A percentile compares a stretch with the other conserved stretches of the same genome.
These are phyloP conservation scores for Toxotes chatareus DNA, from an alignment of 2,113 vertebrate genomes.

Conservation along the genomic window DNA sequence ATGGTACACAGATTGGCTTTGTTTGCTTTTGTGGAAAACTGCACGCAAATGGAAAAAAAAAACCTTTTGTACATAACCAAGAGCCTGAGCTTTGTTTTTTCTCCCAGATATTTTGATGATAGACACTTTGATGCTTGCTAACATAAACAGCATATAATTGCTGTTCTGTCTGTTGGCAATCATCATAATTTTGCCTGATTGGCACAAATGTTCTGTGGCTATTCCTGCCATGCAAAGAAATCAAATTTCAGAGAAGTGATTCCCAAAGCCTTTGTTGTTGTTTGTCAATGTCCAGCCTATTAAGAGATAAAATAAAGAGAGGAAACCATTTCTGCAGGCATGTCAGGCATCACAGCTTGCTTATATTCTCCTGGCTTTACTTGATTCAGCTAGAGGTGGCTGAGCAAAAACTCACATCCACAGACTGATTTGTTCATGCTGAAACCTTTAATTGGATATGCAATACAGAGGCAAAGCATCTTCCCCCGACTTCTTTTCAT, in stretches of 20 bases:
- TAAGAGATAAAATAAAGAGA: constrained; percentile 8
- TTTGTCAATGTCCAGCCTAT: neutral
- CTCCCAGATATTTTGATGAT: constrained; percentile 14
- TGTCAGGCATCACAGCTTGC: neutral
- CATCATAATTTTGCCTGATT: constrained; percentile 19
- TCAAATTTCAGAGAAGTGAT: neutral
- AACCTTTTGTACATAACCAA: neutral
- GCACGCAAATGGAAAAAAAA: neutral
- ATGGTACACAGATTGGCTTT: neutral
- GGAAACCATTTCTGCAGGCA: neutral
- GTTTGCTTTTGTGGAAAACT: neutral
- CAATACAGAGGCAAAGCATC: neutral
- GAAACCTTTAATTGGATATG: constrained; percentile 23
- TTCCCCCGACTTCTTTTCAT: neutral
- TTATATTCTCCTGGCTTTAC: neutral
- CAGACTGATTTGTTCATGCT: constrained; percentile 9
- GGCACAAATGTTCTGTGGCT: constrained; percentile 37
- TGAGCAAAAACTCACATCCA: neutral
- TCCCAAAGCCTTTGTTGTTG: neutral
- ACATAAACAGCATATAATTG: constrained; percentile 39
- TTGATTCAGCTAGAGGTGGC: neutral
- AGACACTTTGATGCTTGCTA: constrained; percentile 9
- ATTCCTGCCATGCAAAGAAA: constrained; percentile 12
- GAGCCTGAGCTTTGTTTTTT: constrained; percentile 16
- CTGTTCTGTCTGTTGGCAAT: constrained; percentile 11